phyloP scores from a whole-genome alignment of 2,888 invertebrate species.

The Sphaeridia pumilis region DNA sequence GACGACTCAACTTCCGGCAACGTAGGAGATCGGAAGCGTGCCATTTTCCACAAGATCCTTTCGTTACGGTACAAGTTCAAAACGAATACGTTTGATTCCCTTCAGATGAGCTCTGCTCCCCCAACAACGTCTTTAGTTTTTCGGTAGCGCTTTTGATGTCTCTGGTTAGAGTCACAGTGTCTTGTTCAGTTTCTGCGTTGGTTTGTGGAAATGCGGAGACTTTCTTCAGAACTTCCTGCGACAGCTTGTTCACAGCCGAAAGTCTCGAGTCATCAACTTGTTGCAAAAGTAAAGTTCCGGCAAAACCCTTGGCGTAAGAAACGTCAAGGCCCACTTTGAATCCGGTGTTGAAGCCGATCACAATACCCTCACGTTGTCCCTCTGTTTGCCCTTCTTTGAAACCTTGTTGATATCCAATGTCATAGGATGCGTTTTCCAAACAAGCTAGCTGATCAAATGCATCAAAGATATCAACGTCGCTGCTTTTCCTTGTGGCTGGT shows the following conservation, averaged over 20 bases:
- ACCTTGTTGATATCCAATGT: constrained; percentile 44
- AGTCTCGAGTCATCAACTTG: not conserved
- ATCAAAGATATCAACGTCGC: not conserved
- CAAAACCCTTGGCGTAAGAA: constrained; percentile 57
- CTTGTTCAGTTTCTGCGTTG: constrained; percentile 54
- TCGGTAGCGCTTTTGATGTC: constrained; percentile 56
- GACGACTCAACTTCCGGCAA: constrained; percentile 41
- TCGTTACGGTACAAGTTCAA: no score
- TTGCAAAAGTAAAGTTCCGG: not conserved
- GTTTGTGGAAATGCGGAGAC: constrained; percentile 53
- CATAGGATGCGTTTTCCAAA: not conserved
- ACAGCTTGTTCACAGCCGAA: constrained; percentile 9
- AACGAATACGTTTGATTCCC: constrained; percentile 21
- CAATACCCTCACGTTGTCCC: constrained; percentile 49
- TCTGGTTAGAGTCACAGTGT: constrained; percentile 52
- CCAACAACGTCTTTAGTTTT: constrained; percentile 40
- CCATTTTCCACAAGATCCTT: no score
- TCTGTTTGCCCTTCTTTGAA: constrained; percentile 56
- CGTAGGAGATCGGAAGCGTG: not conserved
- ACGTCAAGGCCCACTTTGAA: constrained; percentile 68
- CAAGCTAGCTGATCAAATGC: constrained; percentile 5
- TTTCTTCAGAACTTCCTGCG: constrained; percentile 44
- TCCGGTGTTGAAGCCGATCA: constrained; percentile 61
- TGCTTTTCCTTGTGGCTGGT: no score
- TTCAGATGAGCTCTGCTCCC: constrained; percentile 31